Base-by-base conservation (phyloP, 2,797 vertebrate genomes). In the Tapirus indicus region DNA sequence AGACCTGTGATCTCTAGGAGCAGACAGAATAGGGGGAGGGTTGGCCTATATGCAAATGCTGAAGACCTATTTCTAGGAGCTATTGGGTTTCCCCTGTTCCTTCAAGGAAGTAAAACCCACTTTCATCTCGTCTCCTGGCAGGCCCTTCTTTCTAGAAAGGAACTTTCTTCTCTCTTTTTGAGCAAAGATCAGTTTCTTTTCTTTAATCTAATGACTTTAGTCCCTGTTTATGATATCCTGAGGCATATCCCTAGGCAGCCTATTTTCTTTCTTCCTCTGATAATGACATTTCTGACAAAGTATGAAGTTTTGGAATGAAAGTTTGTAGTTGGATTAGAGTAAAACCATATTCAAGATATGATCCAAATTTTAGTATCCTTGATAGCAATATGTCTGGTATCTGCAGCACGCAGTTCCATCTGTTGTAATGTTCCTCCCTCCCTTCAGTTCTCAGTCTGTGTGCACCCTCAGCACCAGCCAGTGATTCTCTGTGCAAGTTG, bases 31-130 rank as follows among this genome's bases (percentile, higher is more conserved):
- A 17, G 29, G 10, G n/a, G 64, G 38, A 92, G 77, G n/a, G 47
- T 71, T 98, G 97, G 97, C 96, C 95, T 96, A 79, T 64, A 98
- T 97, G 95, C 88, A 98, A 87, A 97, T 94, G 84, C 82, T 38
- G 47, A 89, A 75, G 90, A 49, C 90, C 96, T 96, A 62, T 96
- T 98, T 97, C 95, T 68, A 85, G 80, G 62, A 96, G 92, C 75
- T 96, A 78, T 92, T 98, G 68, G 68, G 88, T 97, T 97, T 97
- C 95, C 52, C 38, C 23, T 56, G 66, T 47, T 91, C 95, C 94
- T 93, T 96, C 85, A 83, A 96, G 95, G 84, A 97, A 92, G 82
- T 91, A 93, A 97, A 97, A 88, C 56, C n/a, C 18, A 16, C 83
- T 97, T 96, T 97, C 62, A 87, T 88, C 52, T 54, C 25, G 64